Evolutionary conservation across 2,888 invertebrate genomes (phyloP).

Genomic region (Orthosia gracilis): DNA sequence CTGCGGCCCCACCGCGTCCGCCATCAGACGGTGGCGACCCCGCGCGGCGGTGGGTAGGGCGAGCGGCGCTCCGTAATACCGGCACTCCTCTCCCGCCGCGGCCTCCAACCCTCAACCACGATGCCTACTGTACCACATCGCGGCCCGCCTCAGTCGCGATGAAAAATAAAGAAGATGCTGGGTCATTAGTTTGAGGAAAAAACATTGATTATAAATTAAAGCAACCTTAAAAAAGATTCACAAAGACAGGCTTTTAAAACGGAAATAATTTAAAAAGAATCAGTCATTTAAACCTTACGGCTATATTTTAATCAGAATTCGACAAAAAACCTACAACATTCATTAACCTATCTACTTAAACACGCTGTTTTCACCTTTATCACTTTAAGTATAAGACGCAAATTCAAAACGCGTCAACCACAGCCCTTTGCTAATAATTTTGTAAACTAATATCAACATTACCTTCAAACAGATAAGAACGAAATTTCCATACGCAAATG

Average conservation of each 20-base stretch:
- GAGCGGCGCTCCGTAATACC: too few relatives aligned
- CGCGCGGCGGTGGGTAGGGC: too few relatives aligned
- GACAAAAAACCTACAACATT: constrained; percentile 50
- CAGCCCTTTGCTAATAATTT: background rate
- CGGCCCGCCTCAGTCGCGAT: too few relatives aligned
- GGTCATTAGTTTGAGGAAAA: background rate
- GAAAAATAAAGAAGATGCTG: too few relatives aligned
- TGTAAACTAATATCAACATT: constrained; percentile 38
- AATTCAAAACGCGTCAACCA: constrained; percentile 12
- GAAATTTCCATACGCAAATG: constrained; percentile 19
- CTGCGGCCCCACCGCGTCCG: too few relatives aligned
- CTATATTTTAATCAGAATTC: constrained; percentile 61
- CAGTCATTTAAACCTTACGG: constrained; percentile 43
- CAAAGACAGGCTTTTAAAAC: constrained; percentile 20
- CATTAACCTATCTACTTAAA: constrained; percentile 33
- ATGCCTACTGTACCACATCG: too few relatives aligned
- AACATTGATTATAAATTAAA: background rate
- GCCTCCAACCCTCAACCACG: too few relatives aligned
- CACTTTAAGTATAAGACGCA: constrained; percentile 4
- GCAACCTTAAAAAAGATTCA: background rate
- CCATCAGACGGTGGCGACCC: too few relatives aligned
- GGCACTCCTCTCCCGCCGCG: too few relatives aligned
- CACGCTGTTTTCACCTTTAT: constrained; percentile 26
- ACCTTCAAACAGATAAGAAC: background rate
- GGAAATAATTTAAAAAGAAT: constrained; percentile 44